Conservation (phyloP, 2,888 invertebrate genomes). For the Heliconius aoede region DNA sequence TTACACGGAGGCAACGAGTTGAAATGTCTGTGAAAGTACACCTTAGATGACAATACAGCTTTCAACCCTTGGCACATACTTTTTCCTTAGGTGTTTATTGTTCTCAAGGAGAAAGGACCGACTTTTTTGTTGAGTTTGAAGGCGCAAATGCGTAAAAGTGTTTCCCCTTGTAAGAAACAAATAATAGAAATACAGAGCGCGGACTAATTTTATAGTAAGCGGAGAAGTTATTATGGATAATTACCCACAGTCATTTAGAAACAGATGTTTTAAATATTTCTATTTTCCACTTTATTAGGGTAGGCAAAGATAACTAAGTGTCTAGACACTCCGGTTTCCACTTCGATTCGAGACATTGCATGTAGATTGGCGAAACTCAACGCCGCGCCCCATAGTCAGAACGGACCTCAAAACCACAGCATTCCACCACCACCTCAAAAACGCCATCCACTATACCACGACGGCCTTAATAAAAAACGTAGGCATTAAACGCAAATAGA, state of each 20-base stretch:
- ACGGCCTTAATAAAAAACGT: neutral
- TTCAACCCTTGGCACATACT: constrained; percentile 29
- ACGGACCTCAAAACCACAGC: neutral
- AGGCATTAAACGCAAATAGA: neutral
- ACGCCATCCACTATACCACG: neutral
- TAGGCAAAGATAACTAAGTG: no score
- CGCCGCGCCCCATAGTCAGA: neutral
- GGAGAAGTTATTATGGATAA: neutral
- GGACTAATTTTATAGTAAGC: neutral
- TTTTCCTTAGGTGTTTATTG: constrained; percentile 26
- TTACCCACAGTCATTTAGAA: neutral
- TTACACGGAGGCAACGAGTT: constrained; percentile 23
- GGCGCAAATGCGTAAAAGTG: constrained; percentile 8
- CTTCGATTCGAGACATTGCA: no score
- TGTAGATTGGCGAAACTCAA: neutral
- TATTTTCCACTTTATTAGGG: neutral
- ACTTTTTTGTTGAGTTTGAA: constrained; percentile 16
- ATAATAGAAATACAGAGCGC: neutral
- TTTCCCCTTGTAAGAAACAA: constrained; percentile 9
- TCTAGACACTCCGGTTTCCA: no score
- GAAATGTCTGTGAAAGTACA: constrained; percentile 21
- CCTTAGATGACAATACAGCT: constrained; percentile 22
- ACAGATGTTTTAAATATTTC: neutral
- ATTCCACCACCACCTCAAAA: neutral
- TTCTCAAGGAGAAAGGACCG: constrained; percentile 13